phyloP scores from a whole-genome alignment of 64 coral and sea anemone species.

The Pocillopora verrucosa region DNA sequence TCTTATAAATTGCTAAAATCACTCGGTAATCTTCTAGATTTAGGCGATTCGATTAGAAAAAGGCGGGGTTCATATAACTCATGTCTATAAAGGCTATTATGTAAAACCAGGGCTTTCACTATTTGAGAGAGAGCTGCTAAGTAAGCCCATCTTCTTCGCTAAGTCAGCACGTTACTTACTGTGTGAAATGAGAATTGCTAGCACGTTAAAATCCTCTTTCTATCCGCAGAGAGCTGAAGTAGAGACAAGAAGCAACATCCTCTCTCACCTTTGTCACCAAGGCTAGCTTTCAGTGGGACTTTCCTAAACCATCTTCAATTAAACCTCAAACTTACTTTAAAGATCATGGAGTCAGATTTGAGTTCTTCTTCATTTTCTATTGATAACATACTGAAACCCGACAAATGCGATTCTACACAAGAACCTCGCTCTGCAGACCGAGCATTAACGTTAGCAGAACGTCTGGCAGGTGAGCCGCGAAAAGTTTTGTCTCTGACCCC shows the following conservation, averaged over 20 bases:
- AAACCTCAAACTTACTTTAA: background rate
- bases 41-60: background rate
- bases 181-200: background rate
- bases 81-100: background rate
- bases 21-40: background rate
- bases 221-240: background rate
- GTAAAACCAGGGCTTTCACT: background rate
- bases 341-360: slow-evolving; percentile 46
- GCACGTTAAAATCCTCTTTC: background rate
- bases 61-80: background rate
- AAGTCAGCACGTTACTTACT: background rate
- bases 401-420: slow-evolving; percentile 47
- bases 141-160: background rate
- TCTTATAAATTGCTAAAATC: background rate
- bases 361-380: slow-evolving; percentile 63
- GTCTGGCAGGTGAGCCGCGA: slow-evolving; percentile 51
- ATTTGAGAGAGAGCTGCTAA: background rate
- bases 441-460: slow-evolving; percentile 61
- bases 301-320: background rate
- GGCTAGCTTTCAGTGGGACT: background rate
- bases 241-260: background rate
- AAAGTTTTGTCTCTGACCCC: too few species aligned
- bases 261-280: background rate
- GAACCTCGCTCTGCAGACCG: slow-evolving; percentile 59
- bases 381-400: slow-evolving; percentile 68